These are phyloP conservation scores for Anagrus nilaparvatae DNA, from an alignment of 1,140 invertebrate genomes.

Conservation along the genomic window DNA sequence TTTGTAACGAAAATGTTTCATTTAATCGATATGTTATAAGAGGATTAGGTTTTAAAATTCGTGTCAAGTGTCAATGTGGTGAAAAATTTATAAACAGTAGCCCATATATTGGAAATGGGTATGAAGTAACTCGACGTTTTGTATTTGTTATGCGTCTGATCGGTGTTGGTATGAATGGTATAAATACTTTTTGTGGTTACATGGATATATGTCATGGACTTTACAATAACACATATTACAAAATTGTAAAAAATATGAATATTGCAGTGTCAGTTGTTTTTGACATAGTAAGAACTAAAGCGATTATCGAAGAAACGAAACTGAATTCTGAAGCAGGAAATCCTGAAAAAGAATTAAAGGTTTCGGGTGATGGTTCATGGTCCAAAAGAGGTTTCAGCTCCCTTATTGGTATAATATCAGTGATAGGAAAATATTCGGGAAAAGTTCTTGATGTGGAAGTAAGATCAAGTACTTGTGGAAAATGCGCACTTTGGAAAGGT, in stretches of 20 bases:
- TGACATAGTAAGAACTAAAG: background rate
- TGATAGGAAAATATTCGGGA: conserved; percentile 1
- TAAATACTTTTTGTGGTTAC: conserved; percentile 14
- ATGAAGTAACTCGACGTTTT: too few relatives aligned
- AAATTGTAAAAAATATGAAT: background rate
- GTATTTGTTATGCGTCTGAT: too few relatives aligned
- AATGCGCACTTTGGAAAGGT: background rate
- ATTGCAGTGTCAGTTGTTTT: background rate
- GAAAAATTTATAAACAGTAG: too few relatives aligned
- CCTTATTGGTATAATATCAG: background rate
- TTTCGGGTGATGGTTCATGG: conserved; percentile 5
- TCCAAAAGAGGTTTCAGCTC: conserved; percentile 5
- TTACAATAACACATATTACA: background rate
- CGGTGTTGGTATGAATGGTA: conserved; percentile 12
- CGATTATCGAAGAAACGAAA: background rate
- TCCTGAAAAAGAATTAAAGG: background rate
- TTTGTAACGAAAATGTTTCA: background rate
- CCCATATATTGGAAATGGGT: too few relatives aligned
- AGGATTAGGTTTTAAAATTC: background rate
- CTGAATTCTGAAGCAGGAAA: background rate
- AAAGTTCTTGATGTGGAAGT: conserved; percentile 3
- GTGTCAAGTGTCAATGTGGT: background rate
- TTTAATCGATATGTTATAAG: background rate
- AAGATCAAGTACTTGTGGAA: background rate
- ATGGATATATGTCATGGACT: conserved; percentile 13